Evolutionary conservation across 1,140 invertebrate species (phyloP), one percentile per base, ranked within the genome.

Genomic region (Drosophila nigrodunni): DNA sequence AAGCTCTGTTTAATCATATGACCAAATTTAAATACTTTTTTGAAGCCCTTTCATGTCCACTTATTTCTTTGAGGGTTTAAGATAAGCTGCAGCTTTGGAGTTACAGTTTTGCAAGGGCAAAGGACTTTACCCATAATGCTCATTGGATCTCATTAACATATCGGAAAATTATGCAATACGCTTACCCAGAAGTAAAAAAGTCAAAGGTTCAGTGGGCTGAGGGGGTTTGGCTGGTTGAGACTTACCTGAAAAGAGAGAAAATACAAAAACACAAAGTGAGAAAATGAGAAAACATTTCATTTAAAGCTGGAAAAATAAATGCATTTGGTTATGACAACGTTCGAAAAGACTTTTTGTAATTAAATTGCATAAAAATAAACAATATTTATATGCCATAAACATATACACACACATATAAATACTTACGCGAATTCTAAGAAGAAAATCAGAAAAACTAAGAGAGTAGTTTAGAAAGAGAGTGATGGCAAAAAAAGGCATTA

Each of bases 221-320:
- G 41, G 41, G 41, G 7, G n/a, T 30, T 2, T 30, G 3, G 25
- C 47, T 7, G 7, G 11, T 41, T 57, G 8, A 35, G 30, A 72
- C 69, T 72, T 65, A 72, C 69, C 69, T 72, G 50, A 15, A 72
- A 72, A 39, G 52, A 65, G 34, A 71, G 18, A 21, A 21, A 21
- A 11, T 57, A 47, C 11, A 21, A 21, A 11, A 64, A 47, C 11
- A 49, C 2, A 30, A n/a, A 68, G 3, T 49, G 34, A 6, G 15
- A 46, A 35, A 54, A 2, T 21, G 18, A 13, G 13, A 54, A 43
- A 64, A 39, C 35, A 65, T 64, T 72, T 65, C 65, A 39, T 46
- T 43, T 39, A 13, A 43, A 57, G 37, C 52, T 50, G 3, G 35
- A 39, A 30, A 54, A 41, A 18, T 52, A 62, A 70, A 30, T 64